Evolutionary conservation across 1,140 invertebrate species (phyloP).

Genomic region (Meloidogyne chitwoodi): DNA sequence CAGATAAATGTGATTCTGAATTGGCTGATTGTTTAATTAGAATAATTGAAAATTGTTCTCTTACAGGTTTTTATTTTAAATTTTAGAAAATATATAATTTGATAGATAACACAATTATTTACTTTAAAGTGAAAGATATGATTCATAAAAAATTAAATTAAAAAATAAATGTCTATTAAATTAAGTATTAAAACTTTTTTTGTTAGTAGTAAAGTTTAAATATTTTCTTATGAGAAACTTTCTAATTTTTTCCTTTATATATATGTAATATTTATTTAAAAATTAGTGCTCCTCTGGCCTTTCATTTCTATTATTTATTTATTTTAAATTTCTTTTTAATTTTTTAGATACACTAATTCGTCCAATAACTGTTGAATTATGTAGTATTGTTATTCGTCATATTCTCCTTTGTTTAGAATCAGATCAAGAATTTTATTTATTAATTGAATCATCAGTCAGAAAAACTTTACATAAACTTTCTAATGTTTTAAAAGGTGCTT

Average conservation of each 20-base stretch:
- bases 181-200: no score
- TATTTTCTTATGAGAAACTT: no score
- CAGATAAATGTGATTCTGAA: slow-evolving; percentile 43
- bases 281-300: no score
- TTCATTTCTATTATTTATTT: no score
- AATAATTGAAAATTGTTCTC: slow-evolving; percentile 42
- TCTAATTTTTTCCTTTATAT: no score
- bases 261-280: no score
- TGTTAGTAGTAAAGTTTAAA: no score
- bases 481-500: slow-evolving; percentile 75
- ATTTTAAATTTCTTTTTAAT: neutral
- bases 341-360: slow-evolving; percentile 66
- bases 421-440: slow-evolving; percentile 66
- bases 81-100: neutral
- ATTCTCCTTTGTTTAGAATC: slow-evolving; percentile 62
- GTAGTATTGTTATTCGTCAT: slow-evolving; percentile 72
- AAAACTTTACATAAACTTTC: slow-evolving; percentile 60
- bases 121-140: no score
- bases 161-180: no score
- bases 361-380: slow-evolving; percentile 83
- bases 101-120: no score
- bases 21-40: slow-evolving; percentile 31
- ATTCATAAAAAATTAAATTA: no score
- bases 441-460: slow-evolving; percentile 60
- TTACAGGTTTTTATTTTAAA: slow-evolving; percentile 13